Evolutionary conservation across 2,888 invertebrate genomes (phyloP).

Genomic region (Hoplodrina ambigua): DNA sequence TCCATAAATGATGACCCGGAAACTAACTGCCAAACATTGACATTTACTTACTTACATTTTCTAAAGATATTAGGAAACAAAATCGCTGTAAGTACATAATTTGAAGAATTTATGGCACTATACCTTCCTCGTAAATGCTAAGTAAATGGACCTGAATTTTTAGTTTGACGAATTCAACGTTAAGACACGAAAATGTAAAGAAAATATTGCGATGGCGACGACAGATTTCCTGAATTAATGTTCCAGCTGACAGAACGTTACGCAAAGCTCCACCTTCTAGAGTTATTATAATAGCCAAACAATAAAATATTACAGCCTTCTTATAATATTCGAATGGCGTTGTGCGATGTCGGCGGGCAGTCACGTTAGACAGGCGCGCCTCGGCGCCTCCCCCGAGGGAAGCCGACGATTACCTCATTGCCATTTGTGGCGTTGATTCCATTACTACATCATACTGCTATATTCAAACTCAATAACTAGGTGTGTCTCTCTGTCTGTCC

Average conservation of each 20-base stretch:
- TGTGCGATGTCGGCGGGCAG: slow-evolving; percentile 42
- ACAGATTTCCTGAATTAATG: neutral
- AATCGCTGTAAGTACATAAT: neutral
- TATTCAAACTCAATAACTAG: slow-evolving; percentile 64
- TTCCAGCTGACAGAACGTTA: slow-evolving; percentile 12
- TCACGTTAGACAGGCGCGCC: slow-evolving; percentile 66
- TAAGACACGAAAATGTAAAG: neutral
- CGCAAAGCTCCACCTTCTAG: slow-evolving; percentile 40
- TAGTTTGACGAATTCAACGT: neutral
- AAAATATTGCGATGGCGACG: neutral
- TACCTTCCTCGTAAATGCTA: neutral
- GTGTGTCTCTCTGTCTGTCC: slow-evolving; percentile 41
- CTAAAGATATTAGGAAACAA: slow-evolving; percentile 14
- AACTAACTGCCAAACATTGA: slow-evolving; percentile 23
- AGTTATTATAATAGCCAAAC: slow-evolving; percentile 41
- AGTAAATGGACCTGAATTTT: neutral
- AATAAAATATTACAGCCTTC: slow-evolving; percentile 62
- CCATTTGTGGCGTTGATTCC: slow-evolving; percentile 71
- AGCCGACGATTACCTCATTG: slow-evolving; percentile 82
- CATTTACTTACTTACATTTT: slow-evolving; percentile 43
- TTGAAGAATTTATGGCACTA: neutral
- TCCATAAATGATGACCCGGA: slow-evolving; percentile 60
- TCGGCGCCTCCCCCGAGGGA: slow-evolving; percentile 75
- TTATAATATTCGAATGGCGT: slow-evolving; percentile 61
- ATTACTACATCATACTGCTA: slow-evolving; percentile 62